Conservation (phyloP, 35 echinoderm and acorn worm genomes). For the Eucidaris tribuloides region DNA sequence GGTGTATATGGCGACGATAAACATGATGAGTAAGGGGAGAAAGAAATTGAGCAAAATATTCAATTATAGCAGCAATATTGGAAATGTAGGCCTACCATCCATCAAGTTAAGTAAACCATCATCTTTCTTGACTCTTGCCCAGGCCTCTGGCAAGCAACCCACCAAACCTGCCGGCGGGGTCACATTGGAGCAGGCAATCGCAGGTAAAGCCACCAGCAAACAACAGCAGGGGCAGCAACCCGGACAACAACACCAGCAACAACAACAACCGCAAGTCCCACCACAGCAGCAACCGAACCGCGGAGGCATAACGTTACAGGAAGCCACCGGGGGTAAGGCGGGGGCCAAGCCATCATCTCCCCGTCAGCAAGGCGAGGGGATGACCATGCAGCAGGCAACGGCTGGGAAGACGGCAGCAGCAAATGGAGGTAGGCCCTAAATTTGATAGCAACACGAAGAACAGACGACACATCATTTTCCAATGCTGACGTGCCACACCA, state of each 20-base stretch:
- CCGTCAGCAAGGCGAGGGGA: background rate
- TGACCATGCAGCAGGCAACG: slow-evolving; percentile 18
- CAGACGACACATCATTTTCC: too few relatives aligned
- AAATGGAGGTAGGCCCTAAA: background rate
- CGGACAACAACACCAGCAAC: background rate
- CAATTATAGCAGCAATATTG: too few relatives aligned
- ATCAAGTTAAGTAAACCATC: background rate
- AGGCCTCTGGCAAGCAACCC: background rate
- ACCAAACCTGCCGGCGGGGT: slow-evolving; percentile 10
- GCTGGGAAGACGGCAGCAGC: background rate
- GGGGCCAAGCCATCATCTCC: background rate
- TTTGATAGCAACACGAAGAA: background rate
- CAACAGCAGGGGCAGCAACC: background rate
- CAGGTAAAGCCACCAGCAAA: slow-evolving; percentile 8
- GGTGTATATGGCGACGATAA: too few relatives aligned
- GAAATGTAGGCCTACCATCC: too few relatives aligned
- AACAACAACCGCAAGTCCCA: background rate
- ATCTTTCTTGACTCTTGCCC: background rate
- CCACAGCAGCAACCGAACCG: background rate
- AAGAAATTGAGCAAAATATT: too few relatives aligned
- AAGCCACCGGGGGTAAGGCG: slow-evolving; percentile 59
- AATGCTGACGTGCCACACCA: too few relatives aligned
- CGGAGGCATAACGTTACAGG: slow-evolving; percentile 43
- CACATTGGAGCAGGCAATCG: slow-evolving; percentile 30
- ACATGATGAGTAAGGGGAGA: too few relatives aligned